phyloP scores from a whole-genome alignment of 2,888 invertebrate species.

The Strigamia maritima region DNA sequence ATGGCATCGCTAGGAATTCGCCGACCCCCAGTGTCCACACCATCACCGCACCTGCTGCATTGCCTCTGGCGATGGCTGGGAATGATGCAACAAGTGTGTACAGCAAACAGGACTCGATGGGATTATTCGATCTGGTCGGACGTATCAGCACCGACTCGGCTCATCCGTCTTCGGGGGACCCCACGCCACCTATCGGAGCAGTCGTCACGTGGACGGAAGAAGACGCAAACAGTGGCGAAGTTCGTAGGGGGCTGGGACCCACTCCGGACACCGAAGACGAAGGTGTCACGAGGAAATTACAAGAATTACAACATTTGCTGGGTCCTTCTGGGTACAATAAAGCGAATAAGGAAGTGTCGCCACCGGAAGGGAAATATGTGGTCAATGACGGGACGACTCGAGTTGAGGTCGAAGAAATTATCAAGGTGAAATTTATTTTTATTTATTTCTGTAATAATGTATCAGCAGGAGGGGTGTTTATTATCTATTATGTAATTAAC shows the following conservation, averaged over 20 bases:
- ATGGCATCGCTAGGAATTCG: background rate
- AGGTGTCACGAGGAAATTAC: background rate
- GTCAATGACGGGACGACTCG: background rate
- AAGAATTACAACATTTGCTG: constrained; percentile 30
- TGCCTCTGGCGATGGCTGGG: background rate
- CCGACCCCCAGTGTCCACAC: background rate
- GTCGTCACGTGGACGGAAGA: constrained; percentile 7
- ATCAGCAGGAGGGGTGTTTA: background rate
- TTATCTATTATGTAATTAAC: background rate
- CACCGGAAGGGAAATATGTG: constrained; percentile 16
- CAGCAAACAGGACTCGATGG: constrained; percentile 36
- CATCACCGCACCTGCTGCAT: background rate
- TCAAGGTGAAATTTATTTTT: background rate
- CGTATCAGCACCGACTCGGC: background rate
- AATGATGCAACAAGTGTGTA: background rate
- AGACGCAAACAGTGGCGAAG: background rate
- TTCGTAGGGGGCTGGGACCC: background rate
- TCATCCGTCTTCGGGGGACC: background rate
- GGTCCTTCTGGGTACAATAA: constrained; percentile 6
- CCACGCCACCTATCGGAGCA: background rate
- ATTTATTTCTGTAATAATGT: background rate
- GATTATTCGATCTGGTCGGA: constrained; percentile 22
- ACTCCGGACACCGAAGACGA: background rate
- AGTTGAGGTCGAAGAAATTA: background rate
- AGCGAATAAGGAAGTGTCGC: background rate